Evolutionary conservation across 2,113 vertebrate genomes (phyloP).

Genomic region (Pomatostomus ruficeps): DNA sequence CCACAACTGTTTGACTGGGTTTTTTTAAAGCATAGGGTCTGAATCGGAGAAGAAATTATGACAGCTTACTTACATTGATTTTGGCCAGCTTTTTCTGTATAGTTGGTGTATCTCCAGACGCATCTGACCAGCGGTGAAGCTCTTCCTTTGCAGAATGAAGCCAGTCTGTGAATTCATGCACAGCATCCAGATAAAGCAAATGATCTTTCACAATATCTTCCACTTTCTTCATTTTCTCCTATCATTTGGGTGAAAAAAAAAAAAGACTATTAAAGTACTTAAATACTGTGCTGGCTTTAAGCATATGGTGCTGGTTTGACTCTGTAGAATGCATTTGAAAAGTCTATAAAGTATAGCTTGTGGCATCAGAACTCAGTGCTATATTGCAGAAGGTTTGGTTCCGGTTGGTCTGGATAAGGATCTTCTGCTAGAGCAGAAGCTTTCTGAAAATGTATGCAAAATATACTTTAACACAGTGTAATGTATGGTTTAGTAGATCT

Average conservation of each 20-base stretch:
- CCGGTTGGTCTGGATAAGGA: neutral
- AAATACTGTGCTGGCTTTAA: neutral
- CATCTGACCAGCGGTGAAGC: slow-evolving; percentile 91
- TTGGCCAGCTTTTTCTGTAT: slow-evolving; percentile 84
- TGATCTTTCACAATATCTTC: slow-evolving; percentile 92
- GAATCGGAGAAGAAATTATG: neutral
- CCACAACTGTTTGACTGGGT: neutral
- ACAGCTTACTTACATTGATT: slow-evolving; percentile 78
- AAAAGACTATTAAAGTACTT: neutral
- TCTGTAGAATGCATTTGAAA: neutral
- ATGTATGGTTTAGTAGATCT: neutral
- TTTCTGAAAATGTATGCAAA: neutral
- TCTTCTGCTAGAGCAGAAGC: neutral
- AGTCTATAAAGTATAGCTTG: neutral
- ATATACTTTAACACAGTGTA: neutral
- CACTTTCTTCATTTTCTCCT: slow-evolving; percentile 88
- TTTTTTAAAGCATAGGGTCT: neutral
- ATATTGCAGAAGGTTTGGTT: neutral
- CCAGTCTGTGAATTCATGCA: slow-evolving; percentile 94
- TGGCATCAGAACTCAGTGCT: neutral
- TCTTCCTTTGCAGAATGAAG: slow-evolving; percentile 94
- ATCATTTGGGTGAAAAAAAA: neutral
- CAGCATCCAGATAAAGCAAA: slow-evolving; percentile 87
- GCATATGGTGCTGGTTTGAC: neutral
- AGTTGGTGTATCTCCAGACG: slow-evolving; percentile 81